Percentiles rank a stretch among this genome's conserved stretches.
Conservation (phyloP, 1,140 invertebrate species). For the Pseudomyrmex cubaensis region DNA sequence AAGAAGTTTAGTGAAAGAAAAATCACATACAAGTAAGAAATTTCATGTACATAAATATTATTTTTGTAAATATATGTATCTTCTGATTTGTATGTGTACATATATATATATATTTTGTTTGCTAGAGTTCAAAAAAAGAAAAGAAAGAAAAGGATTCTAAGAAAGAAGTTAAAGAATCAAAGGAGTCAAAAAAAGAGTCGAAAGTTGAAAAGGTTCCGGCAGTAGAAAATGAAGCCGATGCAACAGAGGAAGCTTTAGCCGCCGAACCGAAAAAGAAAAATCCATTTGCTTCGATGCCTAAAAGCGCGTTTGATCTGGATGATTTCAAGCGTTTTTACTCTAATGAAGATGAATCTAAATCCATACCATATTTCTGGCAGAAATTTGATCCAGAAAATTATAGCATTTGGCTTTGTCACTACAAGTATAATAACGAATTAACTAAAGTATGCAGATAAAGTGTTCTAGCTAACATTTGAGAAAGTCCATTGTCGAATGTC, state of each 20-base stretch:
- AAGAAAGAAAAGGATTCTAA: slow-evolving; percentile 87
- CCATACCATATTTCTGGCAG: slow-evolving; percentile 99
- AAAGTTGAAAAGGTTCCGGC: slow-evolving; percentile 85
- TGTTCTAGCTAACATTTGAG: not conserved
- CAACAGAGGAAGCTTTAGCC: slow-evolving; percentile 89
- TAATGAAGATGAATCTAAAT: slow-evolving; percentile 97
- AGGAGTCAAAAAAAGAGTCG: slow-evolving; percentile 86
- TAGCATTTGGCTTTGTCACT: slow-evolving; percentile 99
- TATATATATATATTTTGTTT: not conserved
- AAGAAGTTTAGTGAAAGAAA: too few species aligned
- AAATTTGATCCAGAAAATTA: slow-evolving; percentile 99
- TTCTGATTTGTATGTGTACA: too few species aligned
- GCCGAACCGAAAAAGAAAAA: slow-evolving; percentile 95
- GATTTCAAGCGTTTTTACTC: slow-evolving; percentile 99
- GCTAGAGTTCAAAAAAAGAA: slow-evolving; percentile 78
- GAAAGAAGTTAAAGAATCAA: slow-evolving; percentile 83
- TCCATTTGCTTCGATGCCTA: slow-evolving; percentile 95
- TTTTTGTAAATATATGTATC: not conserved
- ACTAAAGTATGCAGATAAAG: slow-evolving; percentile 87
- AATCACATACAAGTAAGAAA: too few species aligned
- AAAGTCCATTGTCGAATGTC: not conserved
- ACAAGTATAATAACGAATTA: slow-evolving; percentile 98
- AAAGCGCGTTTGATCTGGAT: slow-evolving; percentile 97
- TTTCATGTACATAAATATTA: not conserved
- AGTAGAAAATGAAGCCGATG: slow-evolving; percentile 88